Conservation (phyloP, 1,140 invertebrate species). For the Copidosoma floridanum region DNA sequence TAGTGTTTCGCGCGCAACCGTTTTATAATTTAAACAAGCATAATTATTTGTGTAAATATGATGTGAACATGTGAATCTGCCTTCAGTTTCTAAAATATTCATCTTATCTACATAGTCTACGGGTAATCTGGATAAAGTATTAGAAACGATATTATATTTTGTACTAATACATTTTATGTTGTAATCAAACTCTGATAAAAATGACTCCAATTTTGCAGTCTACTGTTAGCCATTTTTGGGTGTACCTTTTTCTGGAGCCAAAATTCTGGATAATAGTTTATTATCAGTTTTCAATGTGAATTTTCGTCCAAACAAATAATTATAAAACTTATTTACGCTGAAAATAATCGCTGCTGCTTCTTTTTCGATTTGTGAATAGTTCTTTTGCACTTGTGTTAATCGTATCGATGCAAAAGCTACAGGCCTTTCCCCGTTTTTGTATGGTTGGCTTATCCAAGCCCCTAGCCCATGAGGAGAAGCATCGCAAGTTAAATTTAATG, state of each 20-base stretch:
- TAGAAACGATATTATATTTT: slow-evolving; percentile 27
- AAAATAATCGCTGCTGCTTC: slow-evolving; percentile 54
- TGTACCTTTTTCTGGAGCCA: slow-evolving; percentile 30
- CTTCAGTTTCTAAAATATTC: no score
- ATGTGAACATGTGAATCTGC: no score
- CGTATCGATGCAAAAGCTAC: neutral
- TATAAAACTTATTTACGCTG: slow-evolving; percentile 47
- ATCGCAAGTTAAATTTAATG: no score
- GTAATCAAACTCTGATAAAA: slow-evolving; percentile 36
- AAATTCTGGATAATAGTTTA: slow-evolving; percentile 38
- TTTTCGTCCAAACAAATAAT: slow-evolving; percentile 44
- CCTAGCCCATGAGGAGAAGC: slow-evolving; percentile 39
- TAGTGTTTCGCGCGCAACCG: neutral
- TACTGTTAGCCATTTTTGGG: slow-evolving; percentile 29
- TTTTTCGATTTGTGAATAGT: slow-evolving; percentile 55
- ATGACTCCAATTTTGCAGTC: slow-evolving; percentile 34
- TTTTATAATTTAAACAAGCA: no score
- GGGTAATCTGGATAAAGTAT: slow-evolving; percentile 30
- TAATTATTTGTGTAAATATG: no score
- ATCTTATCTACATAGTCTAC: neutral
- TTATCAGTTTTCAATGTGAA: slow-evolving; percentile 44
- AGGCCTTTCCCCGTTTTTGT: neutral
- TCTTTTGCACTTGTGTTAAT: slow-evolving; percentile 39
- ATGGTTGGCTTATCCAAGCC: slow-evolving; percentile 39
- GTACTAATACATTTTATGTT: slow-evolving; percentile 26